Percentiles rank a stretch among this genome's conserved stretches.
Conservation (phyloP, 2,888 invertebrate genomes). For the Rhamphomyia laevipes region DNA sequence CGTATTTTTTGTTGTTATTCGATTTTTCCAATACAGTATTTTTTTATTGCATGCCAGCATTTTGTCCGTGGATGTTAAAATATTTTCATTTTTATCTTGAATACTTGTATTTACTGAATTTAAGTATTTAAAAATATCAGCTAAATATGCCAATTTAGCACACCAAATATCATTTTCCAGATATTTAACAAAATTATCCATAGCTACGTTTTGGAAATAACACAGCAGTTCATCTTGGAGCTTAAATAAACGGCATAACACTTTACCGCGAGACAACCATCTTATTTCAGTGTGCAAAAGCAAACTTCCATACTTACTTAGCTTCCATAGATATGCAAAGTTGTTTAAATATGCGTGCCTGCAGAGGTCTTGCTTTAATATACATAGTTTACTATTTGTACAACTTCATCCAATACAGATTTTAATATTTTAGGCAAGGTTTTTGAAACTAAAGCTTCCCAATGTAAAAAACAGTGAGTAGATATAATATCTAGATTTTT, state of each 20-base stretch:
- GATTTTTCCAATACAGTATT: background rate
- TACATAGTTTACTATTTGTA: background rate
- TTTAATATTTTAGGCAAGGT: background rate
- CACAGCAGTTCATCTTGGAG: background rate
- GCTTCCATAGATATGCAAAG: background rate
- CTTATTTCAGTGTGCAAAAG: background rate
- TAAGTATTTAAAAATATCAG: conserved; percentile 4
- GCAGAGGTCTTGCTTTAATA: background rate
- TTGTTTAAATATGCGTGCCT: background rate
- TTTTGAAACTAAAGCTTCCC: conserved; percentile 12
- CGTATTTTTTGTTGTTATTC: background rate
- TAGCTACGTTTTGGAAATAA: background rate
- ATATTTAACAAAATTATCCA: no score
- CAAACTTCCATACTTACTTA: background rate
- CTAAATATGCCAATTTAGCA: background rate
- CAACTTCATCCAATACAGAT: background rate
- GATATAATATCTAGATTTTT: conserved; percentile 7
- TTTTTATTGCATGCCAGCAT: background rate
- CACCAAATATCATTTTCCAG: background rate
- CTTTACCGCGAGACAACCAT: background rate
- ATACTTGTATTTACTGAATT: conserved; percentile 2
- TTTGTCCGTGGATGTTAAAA: background rate
- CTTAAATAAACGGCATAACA: background rate
- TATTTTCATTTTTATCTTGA: conserved; percentile 2
- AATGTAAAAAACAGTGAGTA: conserved; percentile 9